A percentile compares a stretch with the other conserved stretches of the same genome.
Evolutionary conservation across 2,888 invertebrate species (phyloP).

Genomic region (Sarcophaga rosellei): DNA sequence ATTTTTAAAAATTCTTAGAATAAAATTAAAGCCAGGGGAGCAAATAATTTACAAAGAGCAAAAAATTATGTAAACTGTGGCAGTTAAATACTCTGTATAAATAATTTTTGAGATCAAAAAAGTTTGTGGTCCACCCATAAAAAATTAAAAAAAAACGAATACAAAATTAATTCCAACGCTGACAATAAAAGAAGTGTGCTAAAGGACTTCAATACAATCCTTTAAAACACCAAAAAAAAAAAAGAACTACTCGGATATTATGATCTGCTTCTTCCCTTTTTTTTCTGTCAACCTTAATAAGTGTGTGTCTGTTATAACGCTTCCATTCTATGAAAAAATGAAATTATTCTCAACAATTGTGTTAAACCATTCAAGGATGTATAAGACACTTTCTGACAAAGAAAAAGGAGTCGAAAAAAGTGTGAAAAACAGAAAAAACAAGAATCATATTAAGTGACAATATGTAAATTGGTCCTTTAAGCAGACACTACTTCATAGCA

Average conservation of each 20-base stretch:
- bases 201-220: background rate
- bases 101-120: too few species aligned
- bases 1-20: too few species aligned
- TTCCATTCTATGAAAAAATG: conserved; percentile 10
- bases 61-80: too few species aligned
- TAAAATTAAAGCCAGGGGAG: too few species aligned
- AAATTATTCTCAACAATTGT: conserved; percentile 45
- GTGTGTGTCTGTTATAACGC: background rate
- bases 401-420: background rate
- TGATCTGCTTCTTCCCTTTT: background rate
- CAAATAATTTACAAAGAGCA: too few species aligned
- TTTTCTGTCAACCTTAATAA: background rate
- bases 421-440: background rate
- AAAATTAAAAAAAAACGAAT: background rate
- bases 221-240: background rate
- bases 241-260: background rate
- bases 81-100: too few species aligned
- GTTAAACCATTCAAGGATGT: conserved; percentile 53
- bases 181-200: background rate
- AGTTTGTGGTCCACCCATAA: too few species aligned
- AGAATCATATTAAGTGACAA: conserved; percentile 52
- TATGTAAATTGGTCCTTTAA: conserved; percentile 62
- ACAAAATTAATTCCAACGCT: background rate
- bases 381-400: conserved; percentile 26
- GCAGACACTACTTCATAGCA: conserved; percentile 43